These are phyloP conservation scores for Chamaea fasciata DNA, from an alignment of 2,113 vertebrate species.

Conservation along the genomic window DNA sequence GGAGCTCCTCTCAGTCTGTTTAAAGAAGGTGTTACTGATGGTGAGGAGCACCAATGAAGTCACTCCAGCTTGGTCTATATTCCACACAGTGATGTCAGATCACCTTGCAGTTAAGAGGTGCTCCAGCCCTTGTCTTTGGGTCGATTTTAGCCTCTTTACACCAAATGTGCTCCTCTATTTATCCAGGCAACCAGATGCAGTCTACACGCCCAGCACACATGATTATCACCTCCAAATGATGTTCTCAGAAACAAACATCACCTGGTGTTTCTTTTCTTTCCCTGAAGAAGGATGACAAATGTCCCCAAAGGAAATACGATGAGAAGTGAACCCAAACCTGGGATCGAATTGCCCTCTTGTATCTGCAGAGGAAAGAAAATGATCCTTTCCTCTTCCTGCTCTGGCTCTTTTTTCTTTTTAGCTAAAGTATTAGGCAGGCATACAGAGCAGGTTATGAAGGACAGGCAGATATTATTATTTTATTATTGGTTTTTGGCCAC, in stretches of 20 bases:
- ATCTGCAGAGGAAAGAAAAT: not conserved
- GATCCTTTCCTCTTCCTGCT: not conserved
- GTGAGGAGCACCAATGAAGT: not conserved
- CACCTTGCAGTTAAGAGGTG: not conserved
- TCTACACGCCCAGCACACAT: rapidly evolving
- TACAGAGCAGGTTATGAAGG: not conserved
- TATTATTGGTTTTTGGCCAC: not conserved
- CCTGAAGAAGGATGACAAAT: not conserved
- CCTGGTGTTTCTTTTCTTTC: not conserved
- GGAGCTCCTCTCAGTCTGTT: not conserved
- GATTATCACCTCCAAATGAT: not conserved
- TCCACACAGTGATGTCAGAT: not conserved
- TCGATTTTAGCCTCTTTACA: not conserved
- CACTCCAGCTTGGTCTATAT: not conserved
- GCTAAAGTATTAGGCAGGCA: not conserved
- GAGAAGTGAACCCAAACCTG: not conserved
- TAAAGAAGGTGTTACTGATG: not conserved
- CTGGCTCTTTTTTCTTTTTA: not conserved
- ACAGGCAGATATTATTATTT: not conserved
- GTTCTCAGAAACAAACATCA: not conserved
- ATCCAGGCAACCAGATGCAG: not conserved
- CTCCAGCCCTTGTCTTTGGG: not conserved
- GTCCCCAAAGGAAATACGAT: not conserved
- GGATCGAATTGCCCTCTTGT: not conserved
- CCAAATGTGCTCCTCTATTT: not conserved